Conservation (phyloP, 2,888 invertebrate genomes). For the Melieria crassipennis region DNA sequence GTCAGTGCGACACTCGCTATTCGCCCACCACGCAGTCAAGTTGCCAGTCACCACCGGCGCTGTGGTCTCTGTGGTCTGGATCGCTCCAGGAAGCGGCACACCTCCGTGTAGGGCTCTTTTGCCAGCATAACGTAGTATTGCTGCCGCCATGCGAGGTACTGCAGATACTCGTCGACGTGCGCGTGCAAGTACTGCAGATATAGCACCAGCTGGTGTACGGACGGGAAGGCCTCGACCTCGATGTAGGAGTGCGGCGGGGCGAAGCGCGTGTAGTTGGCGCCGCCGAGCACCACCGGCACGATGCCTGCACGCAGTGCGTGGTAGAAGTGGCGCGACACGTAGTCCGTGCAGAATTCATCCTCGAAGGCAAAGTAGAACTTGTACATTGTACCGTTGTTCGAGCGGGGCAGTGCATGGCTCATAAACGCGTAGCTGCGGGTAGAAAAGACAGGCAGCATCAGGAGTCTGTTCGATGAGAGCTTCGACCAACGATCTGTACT, state of each 20-base stretch:
- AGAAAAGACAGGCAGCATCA: neutral
- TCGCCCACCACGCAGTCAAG: no score
- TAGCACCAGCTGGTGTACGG: slow-evolving; percentile 68
- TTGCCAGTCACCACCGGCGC: no score
- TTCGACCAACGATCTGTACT: slow-evolving; percentile 15
- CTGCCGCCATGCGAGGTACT: slow-evolving; percentile 71
- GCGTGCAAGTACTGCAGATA: slow-evolving; percentile 63
- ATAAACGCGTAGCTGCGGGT: slow-evolving; percentile 48
- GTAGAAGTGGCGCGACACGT: slow-evolving; percentile 71
- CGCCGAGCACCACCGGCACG: slow-evolving; percentile 73
- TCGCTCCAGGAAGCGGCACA: no score
- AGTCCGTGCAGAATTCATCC: slow-evolving; percentile 73
- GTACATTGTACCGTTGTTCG: slow-evolving; percentile 65
- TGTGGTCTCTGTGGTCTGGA: no score
- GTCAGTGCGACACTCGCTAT: no score
- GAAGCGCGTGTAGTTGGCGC: slow-evolving; percentile 69
- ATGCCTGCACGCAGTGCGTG: slow-evolving; percentile 57
- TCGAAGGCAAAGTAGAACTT: slow-evolving; percentile 75
- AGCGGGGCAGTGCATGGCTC: neutral
- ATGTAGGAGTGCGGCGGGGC: slow-evolving; percentile 72
- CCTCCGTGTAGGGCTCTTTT: no score
- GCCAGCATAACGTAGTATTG: no score
- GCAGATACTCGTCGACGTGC: slow-evolving; percentile 69
- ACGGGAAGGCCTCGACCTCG: slow-evolving; percentile 70
- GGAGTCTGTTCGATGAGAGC: neutral